phyloP scores from a whole-genome alignment of 2,113 vertebrate species.

The Nesoenas mayeri region DNA sequence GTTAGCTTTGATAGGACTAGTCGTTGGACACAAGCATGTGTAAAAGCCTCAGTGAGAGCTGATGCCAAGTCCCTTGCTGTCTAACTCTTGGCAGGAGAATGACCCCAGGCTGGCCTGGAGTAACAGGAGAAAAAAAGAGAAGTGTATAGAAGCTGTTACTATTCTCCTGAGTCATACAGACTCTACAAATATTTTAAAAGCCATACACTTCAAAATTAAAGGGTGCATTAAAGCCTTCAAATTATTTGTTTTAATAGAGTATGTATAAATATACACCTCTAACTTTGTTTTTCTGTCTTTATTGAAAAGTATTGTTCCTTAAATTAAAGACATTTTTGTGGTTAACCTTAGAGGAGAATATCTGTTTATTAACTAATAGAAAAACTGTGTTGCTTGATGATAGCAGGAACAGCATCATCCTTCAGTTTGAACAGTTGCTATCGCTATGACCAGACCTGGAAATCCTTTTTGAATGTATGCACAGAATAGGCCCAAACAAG shows the following conservation, averaged over 20 bases:
- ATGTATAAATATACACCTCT: not conserved
- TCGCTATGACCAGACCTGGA: not conserved
- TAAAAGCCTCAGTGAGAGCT: not conserved
- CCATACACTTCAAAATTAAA: not conserved
- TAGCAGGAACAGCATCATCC: not conserved
- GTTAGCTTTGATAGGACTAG: not conserved
- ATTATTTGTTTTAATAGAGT: not conserved
- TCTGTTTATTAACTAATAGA: slow-evolving; percentile 2
- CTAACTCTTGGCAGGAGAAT: not conserved
- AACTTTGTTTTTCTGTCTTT: not conserved
- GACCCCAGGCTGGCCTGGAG: not conserved
- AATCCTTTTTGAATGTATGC: not conserved
- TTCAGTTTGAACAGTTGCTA: slow-evolving; percentile 20
- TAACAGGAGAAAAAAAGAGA: not conserved
- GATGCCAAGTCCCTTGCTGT: slow-evolving; percentile 21
- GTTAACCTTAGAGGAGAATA: not conserved
- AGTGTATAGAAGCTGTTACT: not conserved
- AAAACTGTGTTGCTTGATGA: not conserved
- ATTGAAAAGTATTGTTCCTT: not conserved
- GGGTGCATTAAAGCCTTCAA: not conserved
- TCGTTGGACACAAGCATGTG: not conserved
- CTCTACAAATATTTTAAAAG: not conserved
- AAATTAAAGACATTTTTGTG: not conserved
- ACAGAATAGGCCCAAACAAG: not conserved
- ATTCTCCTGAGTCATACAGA: not conserved